Base-by-base conservation (phyloP, 2,888 invertebrate genomes). In the Lobophora halterata region DNA sequence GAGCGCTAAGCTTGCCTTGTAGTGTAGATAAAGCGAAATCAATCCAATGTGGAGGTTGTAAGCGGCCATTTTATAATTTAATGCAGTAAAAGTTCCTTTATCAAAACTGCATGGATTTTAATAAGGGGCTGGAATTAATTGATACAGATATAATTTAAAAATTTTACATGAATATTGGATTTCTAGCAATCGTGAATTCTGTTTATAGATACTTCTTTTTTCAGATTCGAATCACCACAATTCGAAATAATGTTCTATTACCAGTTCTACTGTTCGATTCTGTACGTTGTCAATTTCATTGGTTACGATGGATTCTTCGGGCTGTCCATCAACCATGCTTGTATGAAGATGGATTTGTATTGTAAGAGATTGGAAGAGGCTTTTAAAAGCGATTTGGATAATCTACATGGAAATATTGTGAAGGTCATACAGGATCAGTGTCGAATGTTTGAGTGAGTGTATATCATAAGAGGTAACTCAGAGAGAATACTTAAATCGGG, bases 281-380 rank as follows among this genome's bases (percentile, higher is more conserved):
- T 73, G 0, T 73, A 68, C 13, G 49, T 69, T 0, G 9, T 71
- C 0, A 71, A 70, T 12, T 80, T 71, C 18, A 49, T 55, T 0
- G 75, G 76, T 0, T 79, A 68, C 42, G 80, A 81, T n/a, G 72
- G 70, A 0, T 74, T 76, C 14, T 80, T 71, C 11, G 77, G 75
- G 0, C 5, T 81, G 8, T 46, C 50, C 0, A 61, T 74, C 0
- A 72, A 73, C 48, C 80, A 81, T 47, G 73, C 74, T 0, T 79
- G 80, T 14, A 34, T 79, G 39, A 80, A 80, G 47, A 76, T 80
- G 58, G 58, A 61, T 2, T 3, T 79, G 8, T 67, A 54, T 5
- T 74, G 79, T 34, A 55, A 55, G 9, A 53, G 47, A 1, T 36
- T 80, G 16, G 67, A 74, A 1, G 69, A 76, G 0, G 71, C 72